A percentile compares a stretch with the other conserved stretches of the same genome.
Conservation (phyloP, 2,797 vertebrate genomes). For the Poeciliopsis presidionis region DNA sequence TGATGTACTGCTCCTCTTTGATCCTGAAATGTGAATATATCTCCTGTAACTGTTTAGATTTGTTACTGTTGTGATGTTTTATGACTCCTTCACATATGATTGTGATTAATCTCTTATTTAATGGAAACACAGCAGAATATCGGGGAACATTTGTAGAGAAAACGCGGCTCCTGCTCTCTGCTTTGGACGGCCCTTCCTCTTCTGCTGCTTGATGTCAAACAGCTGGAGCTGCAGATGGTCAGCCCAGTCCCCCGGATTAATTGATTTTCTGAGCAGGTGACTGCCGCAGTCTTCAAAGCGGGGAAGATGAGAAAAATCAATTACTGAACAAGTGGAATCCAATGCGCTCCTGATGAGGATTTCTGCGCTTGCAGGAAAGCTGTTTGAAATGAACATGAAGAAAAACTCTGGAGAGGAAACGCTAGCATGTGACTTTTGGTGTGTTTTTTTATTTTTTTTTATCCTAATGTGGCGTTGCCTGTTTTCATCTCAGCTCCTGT, state of each 20-base stretch:
- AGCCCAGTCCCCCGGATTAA: constrained; percentile 52
- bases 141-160: too few relatives aligned
- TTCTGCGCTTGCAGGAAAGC: constrained; percentile 10
- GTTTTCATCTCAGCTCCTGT: constrained; percentile 25
- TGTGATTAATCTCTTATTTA: too few relatives aligned
- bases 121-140: too few relatives aligned
- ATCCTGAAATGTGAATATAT: too few relatives aligned
- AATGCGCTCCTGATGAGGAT: constrained; percentile 29
- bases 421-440: constrained; percentile 1
- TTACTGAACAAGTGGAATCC: constrained; percentile 69
- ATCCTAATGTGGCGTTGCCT: constrained; percentile 6
- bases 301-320: constrained; percentile 72
- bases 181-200: constrained; percentile 1
- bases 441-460: constrained; percentile 6
- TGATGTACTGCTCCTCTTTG: too few relatives aligned
- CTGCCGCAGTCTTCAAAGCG: constrained; percentile 52
- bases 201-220: constrained; percentile 49
- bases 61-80: too few relatives aligned
- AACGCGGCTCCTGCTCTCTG: constrained; percentile 19
- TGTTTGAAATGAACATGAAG: constrained; percentile 12
- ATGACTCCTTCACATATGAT: too few relatives aligned
- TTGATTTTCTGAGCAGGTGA: constrained; percentile 65
- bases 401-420: background rate
- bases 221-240: constrained; percentile 37
- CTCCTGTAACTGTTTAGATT: too few relatives aligned